These are phyloP conservation scores for Psix sp. DNA, from an alignment of 1,140 invertebrate genomes.

Conservation along the genomic window DNA sequence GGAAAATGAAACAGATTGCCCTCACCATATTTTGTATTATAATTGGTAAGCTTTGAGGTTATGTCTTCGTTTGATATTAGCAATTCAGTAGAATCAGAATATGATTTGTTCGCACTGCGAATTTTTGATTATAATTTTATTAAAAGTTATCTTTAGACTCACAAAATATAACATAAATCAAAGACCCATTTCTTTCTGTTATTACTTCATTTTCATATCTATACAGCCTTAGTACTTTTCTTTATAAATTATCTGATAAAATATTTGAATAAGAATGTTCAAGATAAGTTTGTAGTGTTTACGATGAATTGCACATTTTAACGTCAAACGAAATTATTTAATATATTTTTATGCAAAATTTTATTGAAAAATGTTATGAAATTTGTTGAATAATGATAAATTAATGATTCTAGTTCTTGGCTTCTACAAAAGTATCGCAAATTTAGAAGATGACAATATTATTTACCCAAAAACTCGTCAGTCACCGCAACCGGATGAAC, in stretches of 20 bases:
- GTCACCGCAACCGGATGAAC: constrained; percentile 19
- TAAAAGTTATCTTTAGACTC: too few relatives aligned
- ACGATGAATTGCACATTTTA: too few relatives aligned
- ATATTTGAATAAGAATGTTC: too few relatives aligned
- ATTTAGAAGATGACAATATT: constrained; percentile 60
- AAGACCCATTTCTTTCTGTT: too few relatives aligned
- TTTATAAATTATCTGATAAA: too few relatives aligned
- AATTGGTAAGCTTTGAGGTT: constrained; percentile 66
- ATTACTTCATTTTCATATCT: too few relatives aligned
- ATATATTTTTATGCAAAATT: background rate
- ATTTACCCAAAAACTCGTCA: constrained; percentile 29
- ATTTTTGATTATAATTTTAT: too few relatives aligned
- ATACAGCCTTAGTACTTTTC: too few relatives aligned
- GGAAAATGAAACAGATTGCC: constrained; percentile 74
- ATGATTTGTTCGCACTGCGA: too few relatives aligned
- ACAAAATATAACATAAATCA: too few relatives aligned
- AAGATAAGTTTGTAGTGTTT: too few relatives aligned
- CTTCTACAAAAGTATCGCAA: constrained; percentile 73
- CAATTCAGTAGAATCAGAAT: background rate
- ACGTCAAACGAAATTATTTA: background rate
- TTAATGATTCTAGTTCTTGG: constrained; percentile 68
- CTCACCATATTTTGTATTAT: constrained; percentile 66
- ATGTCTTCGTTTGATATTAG: constrained; percentile 7
- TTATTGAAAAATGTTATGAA: constrained; percentile 7
- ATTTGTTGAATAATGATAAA: constrained; percentile 15